Base-by-base conservation (phyloP, 1,140 invertebrate species). In the Drosophila mayri region DNA sequence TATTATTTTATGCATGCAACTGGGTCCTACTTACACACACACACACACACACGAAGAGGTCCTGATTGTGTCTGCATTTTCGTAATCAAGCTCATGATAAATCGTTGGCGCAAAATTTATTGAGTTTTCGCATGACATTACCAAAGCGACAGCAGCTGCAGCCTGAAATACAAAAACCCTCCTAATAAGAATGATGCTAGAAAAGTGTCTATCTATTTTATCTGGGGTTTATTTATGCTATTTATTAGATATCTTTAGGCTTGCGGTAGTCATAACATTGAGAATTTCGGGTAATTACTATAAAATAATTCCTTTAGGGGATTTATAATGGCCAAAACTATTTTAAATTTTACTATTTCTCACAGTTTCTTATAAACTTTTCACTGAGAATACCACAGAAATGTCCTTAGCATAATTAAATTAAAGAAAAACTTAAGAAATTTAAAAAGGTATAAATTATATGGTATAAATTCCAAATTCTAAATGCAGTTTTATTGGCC, bases 1-100 rank as follows among this genome's bases (percentile, higher is more conserved):
- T 90, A 84, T 88, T 88, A 88, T 88, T 87, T 87, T 88, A 88
- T 88, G 85, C 84, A 88, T 90, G 81, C 85, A 84, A 82, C 63
- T 79, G 68, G 66, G 62, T 54, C 55, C 41, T 6, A 49, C 50
- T 41, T 43, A 64, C 59, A 63, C 47, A 61, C 74, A 44, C 50
- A 43, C 46, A 8, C 30, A 40, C 37, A 70, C 16, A 22, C 35
- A 59, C 50, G 32, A 3, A 37, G 4, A 11, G 20, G 59, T 76
- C 67, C 43, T 76, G 81, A 81, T 72, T 88, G 76, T 78, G 84
- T 88, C 81, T 88, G 85, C 81, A 90, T 84, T 88, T 81, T 90
- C 81, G 85, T 88, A 88, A 88, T 88, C 85, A 88, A 88, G 70
- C 85, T 81, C 85, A 88, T 88, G 81, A 88, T 88, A 85, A 88